A percentile compares a stretch with the other conserved stretches of the same genome.
These are phyloP conservation scores for Drosophila paulistorum DNA, from an alignment of 1,140 invertebrate species.

Conservation along the genomic window DNA sequence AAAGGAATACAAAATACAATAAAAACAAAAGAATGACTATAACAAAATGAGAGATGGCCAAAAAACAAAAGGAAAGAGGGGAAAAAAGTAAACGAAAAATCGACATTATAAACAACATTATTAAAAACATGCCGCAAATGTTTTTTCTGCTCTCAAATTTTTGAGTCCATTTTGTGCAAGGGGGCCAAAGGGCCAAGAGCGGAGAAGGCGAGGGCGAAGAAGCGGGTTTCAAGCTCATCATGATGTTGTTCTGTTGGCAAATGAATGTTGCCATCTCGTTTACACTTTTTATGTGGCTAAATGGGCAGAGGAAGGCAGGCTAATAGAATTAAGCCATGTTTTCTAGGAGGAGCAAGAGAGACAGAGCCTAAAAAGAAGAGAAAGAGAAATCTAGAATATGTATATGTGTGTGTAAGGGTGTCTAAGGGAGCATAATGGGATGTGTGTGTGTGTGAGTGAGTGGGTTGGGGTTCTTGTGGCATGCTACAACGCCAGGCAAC, in stretches of 20 bases:
- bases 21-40: conserved; percentile 23
- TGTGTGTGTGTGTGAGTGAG: conserved; percentile 6
- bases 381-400: not conserved
- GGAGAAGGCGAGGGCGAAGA: not conserved
- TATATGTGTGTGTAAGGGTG: not conserved
- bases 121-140: conserved; percentile 83
- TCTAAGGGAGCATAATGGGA: not conserved
- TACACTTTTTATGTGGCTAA: conserved; percentile 17
- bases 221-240: conserved; percentile 51
- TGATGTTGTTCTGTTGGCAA: conserved; percentile 59
- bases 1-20: conserved; percentile 39
- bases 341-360: conserved; percentile 18
- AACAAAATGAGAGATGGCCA: conserved; percentile 19
- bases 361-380: conserved; percentile 15
- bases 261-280: conserved; percentile 54
- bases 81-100: conserved; percentile 55
- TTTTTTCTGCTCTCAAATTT: conserved; percentile 73
- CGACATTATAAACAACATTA: conserved; percentile 82
- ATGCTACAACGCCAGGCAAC: conserved; percentile 35
- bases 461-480: conserved; percentile 37
- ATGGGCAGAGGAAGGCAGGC: conserved; percentile 31
- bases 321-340: conserved; percentile 65
- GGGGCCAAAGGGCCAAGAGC: conserved; percentile 14
- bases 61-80: conserved; percentile 10
- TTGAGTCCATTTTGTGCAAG: conserved; percentile 75